phyloP scores from a whole-genome alignment of 2,113 vertebrate species.

The Oreochromis spilurus region DNA sequence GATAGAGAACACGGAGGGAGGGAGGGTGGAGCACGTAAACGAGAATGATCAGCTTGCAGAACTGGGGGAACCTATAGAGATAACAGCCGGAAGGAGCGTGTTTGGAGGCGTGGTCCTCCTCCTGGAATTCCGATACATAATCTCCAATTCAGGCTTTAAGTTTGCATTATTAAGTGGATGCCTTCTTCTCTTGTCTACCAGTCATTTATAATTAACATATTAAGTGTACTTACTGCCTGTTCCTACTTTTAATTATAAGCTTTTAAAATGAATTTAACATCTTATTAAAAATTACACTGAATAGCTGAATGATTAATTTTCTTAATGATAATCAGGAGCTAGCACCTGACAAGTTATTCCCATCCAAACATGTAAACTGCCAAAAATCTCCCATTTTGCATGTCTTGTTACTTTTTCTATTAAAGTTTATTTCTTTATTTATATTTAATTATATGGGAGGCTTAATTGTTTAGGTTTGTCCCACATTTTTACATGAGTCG shows the following conservation, averaged over 20 bases:
- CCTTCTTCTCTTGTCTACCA: neutral
- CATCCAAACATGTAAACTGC: accelerated
- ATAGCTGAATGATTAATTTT: neutral
- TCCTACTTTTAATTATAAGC: neutral
- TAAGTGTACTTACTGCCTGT: neutral
- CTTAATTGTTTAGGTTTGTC: neutral
- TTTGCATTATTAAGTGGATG: neutral
- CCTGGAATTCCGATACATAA: no score
- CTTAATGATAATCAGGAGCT: neutral
- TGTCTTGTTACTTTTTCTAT: neutral
- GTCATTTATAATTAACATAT: neutral
- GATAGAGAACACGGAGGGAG: no score
- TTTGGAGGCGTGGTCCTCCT: no score
- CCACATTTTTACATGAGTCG: accelerated
- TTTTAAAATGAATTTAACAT: neutral
- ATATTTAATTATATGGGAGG: neutral
- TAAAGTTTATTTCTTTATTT: neutral
- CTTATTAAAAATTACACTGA: neutral
- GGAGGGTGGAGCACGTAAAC: no score
- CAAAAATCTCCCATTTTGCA: neutral
- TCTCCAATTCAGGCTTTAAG: neutral
- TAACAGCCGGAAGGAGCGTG: no score
- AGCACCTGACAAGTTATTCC: accelerated
- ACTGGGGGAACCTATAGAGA: no score
- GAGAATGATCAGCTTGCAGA: no score